Conservation (phyloP, 2,113 vertebrate species). For the Pongo abelii region DNA sequence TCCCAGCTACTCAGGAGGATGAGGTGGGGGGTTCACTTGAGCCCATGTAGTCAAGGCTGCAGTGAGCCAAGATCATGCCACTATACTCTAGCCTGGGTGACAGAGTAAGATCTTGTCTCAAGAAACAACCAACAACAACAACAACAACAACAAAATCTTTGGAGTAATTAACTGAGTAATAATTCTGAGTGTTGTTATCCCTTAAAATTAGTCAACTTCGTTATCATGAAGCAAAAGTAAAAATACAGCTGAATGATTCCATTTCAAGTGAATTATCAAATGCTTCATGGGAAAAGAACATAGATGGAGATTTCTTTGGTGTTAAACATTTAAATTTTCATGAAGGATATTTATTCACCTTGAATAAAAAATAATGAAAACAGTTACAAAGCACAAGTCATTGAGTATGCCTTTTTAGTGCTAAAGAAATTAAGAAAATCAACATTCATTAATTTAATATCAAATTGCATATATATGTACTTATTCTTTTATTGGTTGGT, state of each 20-base stretch:
- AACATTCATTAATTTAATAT: conserved; percentile 61
- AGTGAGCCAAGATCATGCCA: too few relatives aligned
- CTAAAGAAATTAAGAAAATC: conserved; percentile 64
- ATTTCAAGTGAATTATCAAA: neutral
- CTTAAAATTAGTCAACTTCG: neutral
- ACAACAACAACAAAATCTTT: neutral
- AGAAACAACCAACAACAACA: too few relatives aligned
- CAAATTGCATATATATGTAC: conserved; percentile 33
- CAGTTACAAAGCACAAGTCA: conserved; percentile 45
- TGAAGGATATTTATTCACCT: conserved; percentile 53
- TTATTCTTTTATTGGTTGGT: conserved; percentile 68
- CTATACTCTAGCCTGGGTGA: too few relatives aligned
- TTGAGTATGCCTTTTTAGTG: conserved; percentile 47
- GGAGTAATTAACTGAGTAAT: neutral
- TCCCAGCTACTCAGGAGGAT: too few relatives aligned
- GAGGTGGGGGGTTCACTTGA: too few relatives aligned
- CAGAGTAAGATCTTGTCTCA: too few relatives aligned
- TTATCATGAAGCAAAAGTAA: neutral
- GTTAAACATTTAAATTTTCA: conserved; percentile 59
- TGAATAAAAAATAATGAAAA: conserved; percentile 48
- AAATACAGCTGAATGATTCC: neutral
- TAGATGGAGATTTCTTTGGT: neutral
- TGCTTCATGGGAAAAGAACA: rapidly evolving
- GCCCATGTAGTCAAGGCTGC: too few relatives aligned
- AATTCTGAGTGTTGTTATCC: neutral